Base-by-base conservation (phyloP, 2,113 vertebrate genomes). In the Notarius quadriscutis region DNA sequence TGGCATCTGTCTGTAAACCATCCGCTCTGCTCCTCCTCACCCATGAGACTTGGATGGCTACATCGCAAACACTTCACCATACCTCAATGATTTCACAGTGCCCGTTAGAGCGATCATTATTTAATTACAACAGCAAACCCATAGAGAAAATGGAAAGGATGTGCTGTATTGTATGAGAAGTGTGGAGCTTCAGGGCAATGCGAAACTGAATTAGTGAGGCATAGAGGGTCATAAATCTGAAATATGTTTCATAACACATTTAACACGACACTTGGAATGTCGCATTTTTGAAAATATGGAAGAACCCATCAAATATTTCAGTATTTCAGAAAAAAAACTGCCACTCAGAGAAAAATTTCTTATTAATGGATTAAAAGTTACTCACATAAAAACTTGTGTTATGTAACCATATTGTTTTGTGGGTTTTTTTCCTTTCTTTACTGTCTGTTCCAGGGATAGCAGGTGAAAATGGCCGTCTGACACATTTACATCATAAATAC, bases 21-120 rank as follows among this genome's bases (percentile, higher is more conserved):
- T 85, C 30, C 84, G 81, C 67, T 57, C 63, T 5, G 17, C 41
- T 84, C 51, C n/a, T 65, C 41, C 27, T 83, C 72, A 78, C 80
- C 72, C 88, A 48, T 27, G 80, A 86, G 88, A 53, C 84, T 75
- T 74, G 50, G 63, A 25, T 69, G 62, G 58, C 84, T 89, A 87
- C 30, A 48, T 83, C 84, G 86, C 83, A 87, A 74, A 65, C 77
- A 62, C 86, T 81, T 84, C 65, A 62, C 81, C 71, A 74, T 75
- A 81, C 86, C 83, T 88, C 60, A 88, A 81, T 63, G n/a, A 65
- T 62, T 80, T 82, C 51, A 75, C 65, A 83, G 22, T 71, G 69
- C 25, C 63, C 72, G 81, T 81, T 74, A 81, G 41, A 58, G 86
- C n/a, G 25, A 60, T 85, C 20, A 25, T 87, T 85, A 88, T 84